Conservation (phyloP, 2,113 vertebrate species). For the Sitta europaea region DNA sequence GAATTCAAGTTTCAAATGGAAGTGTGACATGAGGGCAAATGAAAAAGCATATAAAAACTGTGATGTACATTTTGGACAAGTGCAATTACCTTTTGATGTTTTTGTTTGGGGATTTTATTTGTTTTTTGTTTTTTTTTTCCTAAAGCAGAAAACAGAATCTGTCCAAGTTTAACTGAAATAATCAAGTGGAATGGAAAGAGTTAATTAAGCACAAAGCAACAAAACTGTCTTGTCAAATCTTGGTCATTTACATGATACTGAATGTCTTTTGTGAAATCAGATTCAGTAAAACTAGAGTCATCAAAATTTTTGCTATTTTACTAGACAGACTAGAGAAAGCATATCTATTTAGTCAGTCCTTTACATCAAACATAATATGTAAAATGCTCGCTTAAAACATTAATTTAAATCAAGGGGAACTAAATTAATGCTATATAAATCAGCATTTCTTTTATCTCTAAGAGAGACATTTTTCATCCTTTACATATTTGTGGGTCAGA, state of each 20-base stretch:
- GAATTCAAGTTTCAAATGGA: neutral
- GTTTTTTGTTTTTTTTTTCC: neutral
- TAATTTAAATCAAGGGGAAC: neutral
- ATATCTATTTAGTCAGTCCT: neutral
- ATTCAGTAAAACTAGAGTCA: neutral
- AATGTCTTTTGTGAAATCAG: neutral
- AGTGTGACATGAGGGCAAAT: neutral
- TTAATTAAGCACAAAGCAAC: neutral
- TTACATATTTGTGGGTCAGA: neutral
- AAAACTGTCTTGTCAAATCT: neutral
- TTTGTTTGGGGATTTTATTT: neutral
- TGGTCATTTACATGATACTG: neutral
- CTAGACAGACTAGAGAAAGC: neutral
- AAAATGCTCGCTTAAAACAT: neutral
- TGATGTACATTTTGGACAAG: neutral
- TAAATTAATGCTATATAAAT: neutral
- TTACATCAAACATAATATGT: neutral
- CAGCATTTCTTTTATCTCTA: neutral
- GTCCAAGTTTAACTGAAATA: neutral
- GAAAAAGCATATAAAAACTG: fast-evolving
- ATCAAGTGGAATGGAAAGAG: neutral
- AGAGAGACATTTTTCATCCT: neutral
- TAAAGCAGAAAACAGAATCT: neutral
- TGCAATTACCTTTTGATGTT: neutral
- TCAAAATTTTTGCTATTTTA: neutral